phyloP scores from a whole-genome alignment of 2,888 invertebrate species.

The Cordilura impudica region DNA sequence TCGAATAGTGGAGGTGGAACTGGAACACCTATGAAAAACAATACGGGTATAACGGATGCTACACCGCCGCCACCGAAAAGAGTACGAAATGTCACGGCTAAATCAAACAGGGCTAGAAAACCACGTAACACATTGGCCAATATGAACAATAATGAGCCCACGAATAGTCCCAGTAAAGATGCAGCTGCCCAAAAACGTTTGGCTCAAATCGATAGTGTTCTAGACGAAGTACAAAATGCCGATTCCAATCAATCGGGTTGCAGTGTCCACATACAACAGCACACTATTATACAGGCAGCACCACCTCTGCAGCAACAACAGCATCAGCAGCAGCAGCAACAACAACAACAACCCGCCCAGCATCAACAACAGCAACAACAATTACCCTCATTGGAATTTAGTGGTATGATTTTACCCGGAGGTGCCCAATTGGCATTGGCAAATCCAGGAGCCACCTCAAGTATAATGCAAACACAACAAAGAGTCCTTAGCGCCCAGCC shows the following conservation, averaged over 20 bases:
- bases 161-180: conserved; percentile 54
- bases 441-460: conserved; percentile 72
- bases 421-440: conserved; percentile 75
- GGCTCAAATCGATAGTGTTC: conserved; percentile 73
- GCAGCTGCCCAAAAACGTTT: conserved; percentile 71
- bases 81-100: conserved; percentile 53
- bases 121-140: conserved; percentile 68
- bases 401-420: conserved; percentile 75
- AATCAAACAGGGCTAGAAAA: conserved; percentile 68
- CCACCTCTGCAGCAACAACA: conserved; percentile 64
- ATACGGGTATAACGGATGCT: conserved; percentile 36
- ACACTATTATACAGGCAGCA: conserved; percentile 54
- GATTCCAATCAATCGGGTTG: conserved; percentile 64
- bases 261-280: conserved; percentile 62
- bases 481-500: conserved; percentile 42
- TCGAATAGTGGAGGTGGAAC: not conserved
- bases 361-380: conserved; percentile 68
- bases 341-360: conserved; percentile 57
- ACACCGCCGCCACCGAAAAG: conserved; percentile 67
- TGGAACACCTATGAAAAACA: conserved; percentile 50
- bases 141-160: conserved; percentile 35
- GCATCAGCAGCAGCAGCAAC: conserved; percentile 61
- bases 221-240: conserved; percentile 73
- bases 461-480: conserved; percentile 62
- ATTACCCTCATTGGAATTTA: conserved; percentile 74